Conservation (phyloP, 2,797 vertebrate species). For the Jordanella pulchra region DNA sequence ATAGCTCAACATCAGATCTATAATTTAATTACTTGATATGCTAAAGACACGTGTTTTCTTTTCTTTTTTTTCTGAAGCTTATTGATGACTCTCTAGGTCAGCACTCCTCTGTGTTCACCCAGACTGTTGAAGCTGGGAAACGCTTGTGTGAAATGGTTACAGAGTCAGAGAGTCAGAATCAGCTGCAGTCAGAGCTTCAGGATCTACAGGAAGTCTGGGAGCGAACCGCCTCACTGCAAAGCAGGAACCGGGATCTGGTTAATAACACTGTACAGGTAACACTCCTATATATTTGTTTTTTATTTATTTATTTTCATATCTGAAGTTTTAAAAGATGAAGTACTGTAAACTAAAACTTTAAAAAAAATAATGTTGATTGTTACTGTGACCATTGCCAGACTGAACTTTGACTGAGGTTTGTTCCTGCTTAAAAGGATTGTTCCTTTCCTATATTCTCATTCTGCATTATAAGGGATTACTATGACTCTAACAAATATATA, state of each 20-base stretch:
- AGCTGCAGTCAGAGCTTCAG: slow-evolving; percentile 74
- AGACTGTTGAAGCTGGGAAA: slow-evolving; percentile 75
- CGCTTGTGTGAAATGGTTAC: slow-evolving; percentile 63
- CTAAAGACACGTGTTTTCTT: background rate
- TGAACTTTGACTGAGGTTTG: no score
- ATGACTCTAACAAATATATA: no score
- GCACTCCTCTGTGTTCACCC: slow-evolving; percentile 68
- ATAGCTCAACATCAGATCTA: background rate
- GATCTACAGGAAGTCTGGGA: slow-evolving; percentile 82
- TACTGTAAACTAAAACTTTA: no score
- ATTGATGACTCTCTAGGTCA: slow-evolving; percentile 73
- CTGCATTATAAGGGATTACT: no score
- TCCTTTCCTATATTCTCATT: no score
- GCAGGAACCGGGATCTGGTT: slow-evolving; percentile 61
- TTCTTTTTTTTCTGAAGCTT: slow-evolving; percentile 66
- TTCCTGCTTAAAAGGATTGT: no score
- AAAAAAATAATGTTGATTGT: background rate
- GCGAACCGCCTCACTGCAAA: slow-evolving; percentile 63
- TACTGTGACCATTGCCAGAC: no score
- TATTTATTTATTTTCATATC: no score
- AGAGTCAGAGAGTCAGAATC: slow-evolving; percentile 46
- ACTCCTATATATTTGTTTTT: background rate
- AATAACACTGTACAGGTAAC: slow-evolving; percentile 80
- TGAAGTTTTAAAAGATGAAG: background rate
- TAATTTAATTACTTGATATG: background rate